Base-by-base conservation (phyloP, 2,797 vertebrate species). In the Simalia tracyae region DNA sequence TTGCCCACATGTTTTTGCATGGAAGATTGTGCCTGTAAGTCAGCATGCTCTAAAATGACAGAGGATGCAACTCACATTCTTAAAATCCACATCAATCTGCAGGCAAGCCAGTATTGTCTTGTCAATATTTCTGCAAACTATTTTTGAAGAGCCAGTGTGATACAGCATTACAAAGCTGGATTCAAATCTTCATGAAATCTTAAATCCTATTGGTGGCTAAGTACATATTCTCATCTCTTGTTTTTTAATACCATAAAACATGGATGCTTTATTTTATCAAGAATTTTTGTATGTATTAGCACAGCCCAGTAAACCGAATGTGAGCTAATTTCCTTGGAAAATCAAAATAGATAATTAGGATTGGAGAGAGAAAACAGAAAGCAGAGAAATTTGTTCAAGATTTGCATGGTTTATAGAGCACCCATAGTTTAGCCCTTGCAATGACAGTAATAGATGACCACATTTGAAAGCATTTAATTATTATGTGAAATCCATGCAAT, bases 71-170 rank as follows among this genome's bases (percentile, higher is more conserved):
- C 15, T 5, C 59, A 60, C 19, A 60, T 60, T 60, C 17, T 22
- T 60, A 60, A 60, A 60, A 19, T 94, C 87, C 91, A 93, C 91
- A 94, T 60, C 42, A 15, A 66, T 50, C 66, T 76, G 56, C 60
- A 54, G 76, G 57, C 56, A 61, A 88, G 36, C 66, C 26, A 42
- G 42, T 9, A 91, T 93, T 60, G 91, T 90, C 36, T 72, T 94
- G 89, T 89, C 84, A 93, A 61, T 7, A 91, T 28, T 85, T 90
- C 87, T 87, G 60, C 54, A 84, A 94, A 88, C 68, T 92, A 91
- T 14, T 50, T 31, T 84, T 84, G 68, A 28, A 26, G 22, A 26
- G 31, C n/a, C 22, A 46, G 5, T 10, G 22, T 76, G 54, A 22
- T 31, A 68, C 9, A 56, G 56, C 9, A 56, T 11, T n/a, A 5